Base-by-base conservation (phyloP, 1,140 invertebrate genomes). In the Dendroctonus valens region DNA sequence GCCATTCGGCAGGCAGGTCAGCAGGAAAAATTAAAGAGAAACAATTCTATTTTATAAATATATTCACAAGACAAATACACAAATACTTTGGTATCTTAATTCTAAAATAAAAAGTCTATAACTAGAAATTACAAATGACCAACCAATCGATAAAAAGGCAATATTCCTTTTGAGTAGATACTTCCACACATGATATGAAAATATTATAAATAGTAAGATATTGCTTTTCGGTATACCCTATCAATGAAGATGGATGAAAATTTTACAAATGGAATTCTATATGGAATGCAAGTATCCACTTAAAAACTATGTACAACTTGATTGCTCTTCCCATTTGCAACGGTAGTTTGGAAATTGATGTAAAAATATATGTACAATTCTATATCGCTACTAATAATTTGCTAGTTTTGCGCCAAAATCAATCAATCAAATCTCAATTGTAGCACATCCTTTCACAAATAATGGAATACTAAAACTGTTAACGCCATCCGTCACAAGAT, bases 21-120 rank as follows among this genome's bases (percentile, higher is more conserved):
- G 26, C 1, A 2, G 26, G 26, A 26, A 26, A 26, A 26, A 26
- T 26, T 26, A 68, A 64, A 64, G 59, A 40, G 39, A 41, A 59
- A 6, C 54, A 8, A 39, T 40, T 39, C 67, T 71, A 71, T 71
- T 74, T 75, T 77, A 77, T 77, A 76, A 76, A 77, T 77, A 75
- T 77, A 77, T 77, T 77, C 75, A 76, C 76, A 77, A 74, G 76
- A 77, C 76, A 73, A 70, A 55, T 75, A 76, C 75, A 76, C 72
- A 71, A 74, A 76, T 74, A 75, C 69, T 69, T 72, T 71, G 71
- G 72, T 71, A 48, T 67, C 64, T 76, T 73, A 73, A 73, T 65
- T 51, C 71, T 72, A 75, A 76, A 74, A 66, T 72, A 73, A 72
- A 73, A 73, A 73, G 42, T 73, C 69, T 72, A 73, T 67, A 69